Evolutionary conservation across 2,888 invertebrate species (phyloP), one percentile per base, ranked within the genome.

Genomic region (Drosophila monieri): DNA sequence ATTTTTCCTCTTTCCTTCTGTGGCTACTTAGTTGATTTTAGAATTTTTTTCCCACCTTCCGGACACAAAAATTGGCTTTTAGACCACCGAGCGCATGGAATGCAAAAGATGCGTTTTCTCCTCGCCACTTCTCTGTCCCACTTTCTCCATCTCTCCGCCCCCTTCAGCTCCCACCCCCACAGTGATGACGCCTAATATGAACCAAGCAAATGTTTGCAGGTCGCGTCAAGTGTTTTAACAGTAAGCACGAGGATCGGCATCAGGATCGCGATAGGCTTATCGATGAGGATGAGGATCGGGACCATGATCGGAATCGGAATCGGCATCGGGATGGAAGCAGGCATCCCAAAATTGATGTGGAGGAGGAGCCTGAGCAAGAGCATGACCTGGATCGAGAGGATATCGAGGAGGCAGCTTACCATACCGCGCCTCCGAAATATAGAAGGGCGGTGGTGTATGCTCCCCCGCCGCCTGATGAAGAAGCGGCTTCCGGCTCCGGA

Each of bases 151-250:
- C 15, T 12, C 56, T 32, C 39, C 27, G 15, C n/a, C 35, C 41
- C 60, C 48, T 51, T 44, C 46, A 60, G 60, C 23, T 52, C 65
- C 65, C 48, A 55, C 56, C 74, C 76, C 71, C 71, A 78, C 85
- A 81, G 85, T 81, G 81, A 85, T 78, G 80, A 83, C 80, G 89
- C 89, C 89, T 89, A 81, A 89, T 89, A 81, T 86, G 81, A 84
- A 86, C 79, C 74, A 68, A 68, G 87, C 81, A 79, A 90, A 89
- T 90, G 90, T 89, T 90, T 90, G 86, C 90, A 90, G 90, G 90
- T 90, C 90, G 89, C 84, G 80, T 76, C 74, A 84, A 85, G 81
- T 76, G 65, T 78, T 85, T 77, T 79, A 73, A 78, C 87, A 85
- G 74, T 68, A 71, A 84, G 76, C 79, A 83, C 62, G 85, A 83